Conservation (phyloP, 2,888 invertebrate genomes). For the Synergus japonicus region DNA sequence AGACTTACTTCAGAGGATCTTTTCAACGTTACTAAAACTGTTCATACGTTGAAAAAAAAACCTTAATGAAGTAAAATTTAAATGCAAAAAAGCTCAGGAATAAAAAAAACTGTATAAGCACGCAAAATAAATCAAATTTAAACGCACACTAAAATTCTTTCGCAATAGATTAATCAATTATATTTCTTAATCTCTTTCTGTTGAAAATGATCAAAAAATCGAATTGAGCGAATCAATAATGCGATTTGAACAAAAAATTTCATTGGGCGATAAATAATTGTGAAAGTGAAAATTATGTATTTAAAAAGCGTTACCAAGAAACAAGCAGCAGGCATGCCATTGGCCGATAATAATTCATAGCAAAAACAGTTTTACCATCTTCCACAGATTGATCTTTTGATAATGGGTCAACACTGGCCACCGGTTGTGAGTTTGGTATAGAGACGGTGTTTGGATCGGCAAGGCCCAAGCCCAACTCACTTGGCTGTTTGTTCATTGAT, state of each 20-base stretch:
- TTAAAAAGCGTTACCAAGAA: conserved; percentile 59
- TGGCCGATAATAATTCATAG: conserved; percentile 78
- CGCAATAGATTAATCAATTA: conserved; percentile 25
- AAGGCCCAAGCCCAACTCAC: conserved; percentile 82
- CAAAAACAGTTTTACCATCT: conserved; percentile 76
- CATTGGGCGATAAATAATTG: conserved; percentile 34
- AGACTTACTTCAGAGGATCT: not conserved
- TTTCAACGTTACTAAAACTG: not conserved
- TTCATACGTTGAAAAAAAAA: not conserved
- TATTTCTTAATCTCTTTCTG: not conserved
- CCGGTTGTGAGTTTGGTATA: conserved; percentile 73
- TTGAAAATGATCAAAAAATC: not conserved
- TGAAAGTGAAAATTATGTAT: conserved; percentile 14
- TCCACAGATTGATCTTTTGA: conserved; percentile 77
- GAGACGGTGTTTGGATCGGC: conserved; percentile 75
- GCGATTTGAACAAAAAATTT: conserved; percentile 9
- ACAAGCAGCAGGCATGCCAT: conserved; percentile 66
- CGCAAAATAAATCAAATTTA: not conserved
- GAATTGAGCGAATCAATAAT: not conserved
- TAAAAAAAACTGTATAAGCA: conserved; percentile 12
- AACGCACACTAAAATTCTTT: not conserved
- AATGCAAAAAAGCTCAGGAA: not conserved
- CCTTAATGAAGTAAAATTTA: not conserved
- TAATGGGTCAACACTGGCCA: conserved; percentile 73
- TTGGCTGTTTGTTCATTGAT: conserved; percentile 80